Evolutionary conservation across 2,113 vertebrate species (phyloP), one percentile per base, ranked within the genome.

Genomic region (Catharus bicknelli): DNA sequence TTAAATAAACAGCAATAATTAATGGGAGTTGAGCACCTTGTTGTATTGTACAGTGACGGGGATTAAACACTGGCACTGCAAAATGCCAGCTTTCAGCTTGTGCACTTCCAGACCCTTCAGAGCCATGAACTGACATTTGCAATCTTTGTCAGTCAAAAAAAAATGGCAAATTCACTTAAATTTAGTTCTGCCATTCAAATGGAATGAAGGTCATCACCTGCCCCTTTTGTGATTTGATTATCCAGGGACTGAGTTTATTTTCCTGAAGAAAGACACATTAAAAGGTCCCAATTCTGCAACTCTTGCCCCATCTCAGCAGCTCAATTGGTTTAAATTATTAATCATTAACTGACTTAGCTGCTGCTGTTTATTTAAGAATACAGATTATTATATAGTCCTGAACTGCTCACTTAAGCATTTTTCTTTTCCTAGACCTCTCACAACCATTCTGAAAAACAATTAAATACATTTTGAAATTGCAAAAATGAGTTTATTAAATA

Each of bases 121-220:
- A 96, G 85, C 77, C 93, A 95, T 69, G 93, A 95, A 91, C 69
- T 96, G 95, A 97, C 90, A 95, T 96, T 90, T 96, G 86, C 90
- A 95, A 94, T 96, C 83, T 36, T 95, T 96, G 92, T 93, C 95
- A 97, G 90, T 94, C 91, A 88, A 86, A 96, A 81, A 72, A 97
- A 95, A 86, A 95, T 13, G 94, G 94, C 91, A 97, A 96, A 97
- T 95, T 96, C 91, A 67, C 88, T 94, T 96, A 96, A 95, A 96
- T 97, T 97, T 97, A 96, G 93, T 96, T 97, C 87, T 94, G 93
- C 93, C 83, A 96, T 96, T 97, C 95, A 97, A 93, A 96, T 55
- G 88, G 81, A 97, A 96, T 96, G 93, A 96, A 96, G 95, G 85
- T 91, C 90, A 26, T 97, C 96, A 97, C 95, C 90, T 91, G 90